Base-by-base conservation (phyloP, 1,140 invertebrate genomes). In the Drosophila ohnishii region DNA sequence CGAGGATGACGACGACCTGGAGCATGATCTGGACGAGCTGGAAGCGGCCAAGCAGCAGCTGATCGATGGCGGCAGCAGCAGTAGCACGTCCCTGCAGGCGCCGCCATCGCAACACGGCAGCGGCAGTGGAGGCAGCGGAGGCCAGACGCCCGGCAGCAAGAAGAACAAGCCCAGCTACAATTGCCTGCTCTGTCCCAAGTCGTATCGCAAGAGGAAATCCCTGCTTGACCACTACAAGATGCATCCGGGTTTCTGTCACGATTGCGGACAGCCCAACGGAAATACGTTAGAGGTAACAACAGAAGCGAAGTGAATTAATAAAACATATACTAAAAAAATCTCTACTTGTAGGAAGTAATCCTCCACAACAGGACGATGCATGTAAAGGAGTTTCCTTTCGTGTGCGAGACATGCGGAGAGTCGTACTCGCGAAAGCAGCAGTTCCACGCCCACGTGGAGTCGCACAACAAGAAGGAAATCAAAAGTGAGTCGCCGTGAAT, bases 331-430 rank as follows among this genome's bases (percentile, higher is more conserved):
- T 25, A 9, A 30, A 50, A 47, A 34, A 60, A 51, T 9, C 14
- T 25, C 45, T 22, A 13, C 39, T 74, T 73, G 0, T 22, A 92
- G 90, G 91, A 92, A 71, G 85, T 91, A 11, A 91, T 91, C 32
- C 85, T 90, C 19, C 91, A 92, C 44, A 92, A 92, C 69, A 73
- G 86, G 28, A 91, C 80, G 7, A 78, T 91, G 71, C 91, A 92
- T 50, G 77, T 84, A 7, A 91, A 92, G 70, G 90, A 92, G 75
- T 92, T 90, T 60, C 91, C 91, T n/a, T 91, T 91, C 62, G 88
- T 92, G 8, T 92, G 91, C 55, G 90, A 92, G 25, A 91, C 82
- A 7, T 92, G 91, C 50, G 91, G 91, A n/a, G 91, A 92, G 69
- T 91, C 90, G 28, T 91, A 92, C 58, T 91, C 90, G 13, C 79